Conservation (phyloP, 2,113 vertebrate species). For the Conger conger region DNA sequence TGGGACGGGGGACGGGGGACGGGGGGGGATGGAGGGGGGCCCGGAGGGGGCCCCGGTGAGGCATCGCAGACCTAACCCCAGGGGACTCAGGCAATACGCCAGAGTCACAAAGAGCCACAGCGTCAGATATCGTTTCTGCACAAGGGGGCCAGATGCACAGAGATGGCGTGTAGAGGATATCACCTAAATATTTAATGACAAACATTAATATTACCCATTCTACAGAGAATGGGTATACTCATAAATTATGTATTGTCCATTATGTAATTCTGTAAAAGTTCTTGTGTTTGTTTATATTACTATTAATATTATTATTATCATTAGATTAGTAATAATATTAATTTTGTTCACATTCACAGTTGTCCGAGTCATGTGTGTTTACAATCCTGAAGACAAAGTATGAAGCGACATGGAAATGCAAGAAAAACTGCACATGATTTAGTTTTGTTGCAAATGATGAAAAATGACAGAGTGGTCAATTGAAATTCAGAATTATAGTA, state of each 20-base stretch:
- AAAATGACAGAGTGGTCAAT: neutral
- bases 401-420: no score
- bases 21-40: constrained; percentile 29
- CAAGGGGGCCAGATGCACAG: neutral
- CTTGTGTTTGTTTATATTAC: no score
- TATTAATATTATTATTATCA: no score
- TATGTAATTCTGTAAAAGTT: neutral
- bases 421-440: no score
- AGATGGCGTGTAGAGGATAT: neutral
- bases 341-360: neutral
- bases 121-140: neutral
- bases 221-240: neutral
- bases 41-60: constrained; percentile 6
- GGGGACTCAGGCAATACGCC: neutral
- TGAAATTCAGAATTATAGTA: neutral
- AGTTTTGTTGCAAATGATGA: neutral
- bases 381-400: neutral
- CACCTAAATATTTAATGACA: no score
- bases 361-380: neutral
- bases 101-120: neutral
- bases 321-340: no score
- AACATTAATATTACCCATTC: neutral
- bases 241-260: neutral
- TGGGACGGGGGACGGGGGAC: constrained; percentile 26
- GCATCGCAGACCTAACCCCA: neutral